Base-by-base conservation (phyloP, 2,797 vertebrate species). In the Anguilla pacifica region DNA sequence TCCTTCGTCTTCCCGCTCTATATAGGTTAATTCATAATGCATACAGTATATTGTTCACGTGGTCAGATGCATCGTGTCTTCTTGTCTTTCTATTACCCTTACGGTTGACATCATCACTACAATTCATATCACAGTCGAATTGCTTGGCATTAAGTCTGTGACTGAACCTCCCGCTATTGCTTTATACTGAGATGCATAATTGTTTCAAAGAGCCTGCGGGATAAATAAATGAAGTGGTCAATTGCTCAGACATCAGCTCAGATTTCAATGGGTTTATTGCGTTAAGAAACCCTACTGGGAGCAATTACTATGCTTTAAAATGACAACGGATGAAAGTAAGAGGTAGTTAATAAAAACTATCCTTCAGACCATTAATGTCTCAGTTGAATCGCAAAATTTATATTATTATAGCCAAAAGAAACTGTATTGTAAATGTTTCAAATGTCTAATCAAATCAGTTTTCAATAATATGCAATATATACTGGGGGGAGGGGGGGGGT, bases 221-320 rank as follows among this genome's bases (percentile, higher is more conserved):
- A 55, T 22, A 64, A 85, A 55, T 85, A n/a, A 64, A 85, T 67
- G 59, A 61, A 55, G 28, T 59, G 7, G 67, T 85, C 84, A 85
- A 59, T 31, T 84, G 57, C 28, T 1, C 53, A 25, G 46, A 13
- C 19, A 46, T 59, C 55, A n/a, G 51, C 10, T 55, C 83, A n/a
- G 83, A 57, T 84, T 84, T 84, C 25, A 17, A 57, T 5, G 53
- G 22, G 13, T 39, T 84, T 84, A 31, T 84, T 84, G 10, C 46
- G 43, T 46, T 81, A 25, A 81, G 6, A 10, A 81, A 25, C 6
- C 74, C 74, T 31, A 39, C 77, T 49, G 77, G 46, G 39, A 81
- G 22, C 25, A 6, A 49, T 81, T 77, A 35, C 39, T 39, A 77
- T 77, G 31, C 35, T 77, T 77, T 13, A 77, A 15, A 77, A 15